Base-by-base conservation (phyloP, 2,888 invertebrate species). In the Lasioglossum marginatum region DNA sequence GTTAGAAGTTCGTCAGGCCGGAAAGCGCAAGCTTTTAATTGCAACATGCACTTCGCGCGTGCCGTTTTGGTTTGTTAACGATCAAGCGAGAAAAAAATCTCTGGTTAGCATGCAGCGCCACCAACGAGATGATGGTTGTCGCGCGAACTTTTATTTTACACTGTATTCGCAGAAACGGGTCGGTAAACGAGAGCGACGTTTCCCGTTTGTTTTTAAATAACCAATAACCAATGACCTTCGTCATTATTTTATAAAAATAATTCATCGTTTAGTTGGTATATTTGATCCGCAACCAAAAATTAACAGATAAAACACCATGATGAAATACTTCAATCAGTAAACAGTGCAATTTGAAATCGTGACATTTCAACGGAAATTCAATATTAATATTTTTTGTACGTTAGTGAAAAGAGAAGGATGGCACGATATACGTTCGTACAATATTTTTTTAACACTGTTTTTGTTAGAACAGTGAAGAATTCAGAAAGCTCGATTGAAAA, bases 121-220 rank as follows among this genome's bases (percentile, higher is more conserved):
- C 48, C 85, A 31, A 12, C 57, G 27, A 48, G 2, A 10, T 31
- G 40, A 40, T 48, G 16, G 31, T 19, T 40, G 8, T 43, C 34
- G 68, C 27, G 27, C 19, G 43, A 71, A 79, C 43, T 72, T 76
- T 76, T 63, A 72, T 84, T 74, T 70, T 71, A 34, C 45, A 12
- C 6, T 71, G 27, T 57, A 19, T 27, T 27, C 68, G n/a, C 19
- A 68, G 60, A 83, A 83, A 70, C 83, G 63, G n/a, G 85, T 74
- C 85, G 86, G 81, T 86, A 86, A 86, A 78, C 72, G 72, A 57
- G 72, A 76, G 66, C 63, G 4, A 45, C 6, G 48, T 31, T 52
- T 40, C 27, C 4, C 60, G 2, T 27, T 34, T 48, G 8, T 72
- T 81, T 79, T 48, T 34, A 70, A 40, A 12, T 31, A n/a, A 27